Evolutionary conservation across 2,797 vertebrate genomes (phyloP).

Genomic region (Falco berigora): DNA sequence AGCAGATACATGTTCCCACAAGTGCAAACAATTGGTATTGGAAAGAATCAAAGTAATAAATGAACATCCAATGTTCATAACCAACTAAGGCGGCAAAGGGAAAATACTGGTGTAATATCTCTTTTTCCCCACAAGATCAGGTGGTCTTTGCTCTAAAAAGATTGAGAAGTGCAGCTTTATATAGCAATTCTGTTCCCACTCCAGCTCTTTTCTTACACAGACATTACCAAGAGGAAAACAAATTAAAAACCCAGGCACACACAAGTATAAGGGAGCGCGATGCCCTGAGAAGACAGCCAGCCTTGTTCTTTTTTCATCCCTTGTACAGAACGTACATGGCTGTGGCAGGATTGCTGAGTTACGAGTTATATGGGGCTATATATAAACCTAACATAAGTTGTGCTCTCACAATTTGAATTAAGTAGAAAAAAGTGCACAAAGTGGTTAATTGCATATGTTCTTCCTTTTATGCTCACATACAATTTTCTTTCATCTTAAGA

Average conservation of each 20-base stretch:
- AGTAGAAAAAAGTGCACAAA: neutral
- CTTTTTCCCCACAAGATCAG: neutral
- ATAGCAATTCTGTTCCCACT: neutral
- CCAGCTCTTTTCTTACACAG: neutral
- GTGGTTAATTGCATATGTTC: neutral
- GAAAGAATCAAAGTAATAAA: neutral
- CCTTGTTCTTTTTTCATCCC: neutral
- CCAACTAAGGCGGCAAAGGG: neutral
- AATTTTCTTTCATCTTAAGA: slow-evolving; percentile 40
- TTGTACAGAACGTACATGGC: neutral
- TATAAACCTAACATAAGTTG: slow-evolving; percentile 14
- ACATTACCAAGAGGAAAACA: neutral
- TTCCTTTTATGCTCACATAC: slow-evolving; percentile 4
- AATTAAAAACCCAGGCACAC: neutral
- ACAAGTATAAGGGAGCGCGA: neutral
- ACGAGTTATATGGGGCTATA: neutral
- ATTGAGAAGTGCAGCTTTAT: neutral
- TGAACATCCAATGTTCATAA: neutral
- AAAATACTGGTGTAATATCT: neutral
- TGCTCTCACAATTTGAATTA: neutral
- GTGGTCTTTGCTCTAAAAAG: neutral
- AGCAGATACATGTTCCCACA: neutral
- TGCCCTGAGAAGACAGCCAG: slow-evolving; percentile 19
- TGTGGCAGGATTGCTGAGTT: neutral
- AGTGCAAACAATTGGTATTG: neutral